Evolutionary conservation across 2,113 vertebrate genomes (phyloP).

Genomic region (Archocentrus centrarchus): DNA sequence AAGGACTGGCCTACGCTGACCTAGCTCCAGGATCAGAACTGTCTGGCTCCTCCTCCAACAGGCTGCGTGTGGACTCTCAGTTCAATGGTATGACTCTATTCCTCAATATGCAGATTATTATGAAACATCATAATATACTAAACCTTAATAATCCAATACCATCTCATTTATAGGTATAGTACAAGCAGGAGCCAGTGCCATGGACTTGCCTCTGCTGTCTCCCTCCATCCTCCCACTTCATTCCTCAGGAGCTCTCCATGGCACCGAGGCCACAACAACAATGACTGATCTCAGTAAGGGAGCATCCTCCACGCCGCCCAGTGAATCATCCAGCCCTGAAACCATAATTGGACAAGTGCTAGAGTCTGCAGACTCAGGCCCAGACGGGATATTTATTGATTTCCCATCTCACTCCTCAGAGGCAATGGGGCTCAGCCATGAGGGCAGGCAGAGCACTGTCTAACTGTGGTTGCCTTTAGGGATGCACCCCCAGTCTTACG

Average conservation of each 20-base stretch:
- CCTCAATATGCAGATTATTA: not conserved
- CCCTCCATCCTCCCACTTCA: constrained; percentile 70
- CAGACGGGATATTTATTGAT: constrained; percentile 96
- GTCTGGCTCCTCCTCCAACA: constrained; percentile 67
- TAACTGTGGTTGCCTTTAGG: constrained; percentile 54
- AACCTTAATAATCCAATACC: constrained; percentile 6
- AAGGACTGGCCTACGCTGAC: constrained; percentile 76
- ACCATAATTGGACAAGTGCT: constrained; percentile 91
- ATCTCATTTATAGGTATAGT: constrained; percentile 50
- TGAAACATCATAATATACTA: not conserved
- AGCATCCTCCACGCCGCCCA: constrained; percentile 78
- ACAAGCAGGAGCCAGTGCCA: constrained; percentile 53
- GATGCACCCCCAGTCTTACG: not conserved
- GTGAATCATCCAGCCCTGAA: constrained; percentile 91
- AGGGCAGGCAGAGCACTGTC: constrained; percentile 76
- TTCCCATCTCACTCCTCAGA: constrained; percentile 82
- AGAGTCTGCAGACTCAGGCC: constrained; percentile 91
- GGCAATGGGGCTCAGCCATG: constrained; percentile 61
- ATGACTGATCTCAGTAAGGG: constrained; percentile 82
- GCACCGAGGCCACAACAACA: constrained; percentile 72
- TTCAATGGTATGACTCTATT: constrained; percentile 63
- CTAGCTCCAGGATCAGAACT: constrained; percentile 63
- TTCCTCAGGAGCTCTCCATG: constrained; percentile 78
- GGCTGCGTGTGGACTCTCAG: constrained; percentile 73
- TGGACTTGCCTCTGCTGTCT: constrained; percentile 67